These are phyloP conservation scores for Masnerella sp. DNA, from an alignment of 2,888 invertebrate species.

Conservation along the genomic window DNA sequence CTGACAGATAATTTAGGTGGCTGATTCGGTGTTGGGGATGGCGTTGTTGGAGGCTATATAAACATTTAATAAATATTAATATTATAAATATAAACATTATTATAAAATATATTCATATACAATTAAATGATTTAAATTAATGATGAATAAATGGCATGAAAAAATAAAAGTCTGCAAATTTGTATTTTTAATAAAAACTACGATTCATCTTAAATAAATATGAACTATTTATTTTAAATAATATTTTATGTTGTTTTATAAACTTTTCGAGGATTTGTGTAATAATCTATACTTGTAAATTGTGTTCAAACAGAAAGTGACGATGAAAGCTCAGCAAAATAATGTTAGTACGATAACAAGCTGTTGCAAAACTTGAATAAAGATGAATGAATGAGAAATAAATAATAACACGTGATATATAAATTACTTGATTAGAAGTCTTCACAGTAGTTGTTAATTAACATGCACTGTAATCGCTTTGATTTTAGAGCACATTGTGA, in stretches of 20 bases:
- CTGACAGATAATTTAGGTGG: constrained; percentile 92
- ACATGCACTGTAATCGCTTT: no score
- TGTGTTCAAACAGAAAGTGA: background rate
- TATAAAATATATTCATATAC: no score
- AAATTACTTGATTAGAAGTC: constrained; percentile 14
- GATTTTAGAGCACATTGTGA: no score
- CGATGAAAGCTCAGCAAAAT: constrained; percentile 30
- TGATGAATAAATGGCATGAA: no score
- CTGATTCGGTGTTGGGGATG: constrained; percentile 79
- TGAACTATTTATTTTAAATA: no score
- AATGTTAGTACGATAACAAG: background rate
- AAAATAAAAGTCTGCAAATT: no score
- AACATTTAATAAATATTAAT: constrained; percentile 7
- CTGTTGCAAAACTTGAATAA: constrained; percentile 1
- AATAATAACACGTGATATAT: background rate
- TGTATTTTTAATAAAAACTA: no score
- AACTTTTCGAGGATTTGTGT: no score
- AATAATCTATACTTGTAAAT: no score
- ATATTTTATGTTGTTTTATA: background rate
- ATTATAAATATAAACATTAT: background rate
- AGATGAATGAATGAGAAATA: background rate
- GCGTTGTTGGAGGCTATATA: constrained; percentile 51
- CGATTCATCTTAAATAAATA: no score
- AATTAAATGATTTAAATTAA: no score
- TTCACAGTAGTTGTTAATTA: constrained; percentile 38